Percentiles rank a stretch among this genome's conserved stretches.
Evolutionary conservation across 2,113 vertebrate species (phyloP).

Genomic region (Mobula hypostoma): DNA sequence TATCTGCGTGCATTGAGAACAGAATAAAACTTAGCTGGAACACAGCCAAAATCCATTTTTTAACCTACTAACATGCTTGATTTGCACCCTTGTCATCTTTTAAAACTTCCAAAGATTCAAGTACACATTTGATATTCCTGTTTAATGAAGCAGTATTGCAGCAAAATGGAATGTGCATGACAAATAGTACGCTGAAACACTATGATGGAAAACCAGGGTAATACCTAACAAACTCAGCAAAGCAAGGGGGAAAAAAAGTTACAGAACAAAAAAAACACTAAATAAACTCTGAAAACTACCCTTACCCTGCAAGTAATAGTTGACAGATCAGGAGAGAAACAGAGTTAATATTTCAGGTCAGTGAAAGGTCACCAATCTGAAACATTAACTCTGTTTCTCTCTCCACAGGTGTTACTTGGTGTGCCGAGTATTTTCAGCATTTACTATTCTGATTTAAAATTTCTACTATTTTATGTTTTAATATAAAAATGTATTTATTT

Average conservation of each 20-base stretch:
- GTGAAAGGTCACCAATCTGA: too few species aligned
- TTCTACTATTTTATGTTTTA: too few species aligned
- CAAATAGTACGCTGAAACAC: not conserved
- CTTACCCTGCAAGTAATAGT: not conserved
- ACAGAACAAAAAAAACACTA: not conserved
- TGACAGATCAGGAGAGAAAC: not conserved
- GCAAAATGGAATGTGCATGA: not conserved
- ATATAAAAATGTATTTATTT: not conserved
- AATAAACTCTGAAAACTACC: not conserved
- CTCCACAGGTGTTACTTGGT: too few species aligned
- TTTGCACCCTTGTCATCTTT: not conserved
- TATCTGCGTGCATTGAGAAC: not conserved
- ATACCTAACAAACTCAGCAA: not conserved
- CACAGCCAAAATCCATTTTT: not conserved
- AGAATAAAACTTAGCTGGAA: not conserved
- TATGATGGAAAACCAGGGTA: not conserved
- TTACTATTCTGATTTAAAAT: too few species aligned
- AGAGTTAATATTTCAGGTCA: not conserved
- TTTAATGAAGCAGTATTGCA: not conserved
- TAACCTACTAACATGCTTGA: not conserved
- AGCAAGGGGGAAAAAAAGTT: not conserved
- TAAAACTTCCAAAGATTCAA: constrained; percentile 3
- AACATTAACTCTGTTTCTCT: too few species aligned
- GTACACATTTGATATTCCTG: too few species aligned
- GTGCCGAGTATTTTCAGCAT: too few species aligned